phyloP scores from a whole-genome alignment of 2,797 vertebrate genomes.

The Myotis daubentonii region DNA sequence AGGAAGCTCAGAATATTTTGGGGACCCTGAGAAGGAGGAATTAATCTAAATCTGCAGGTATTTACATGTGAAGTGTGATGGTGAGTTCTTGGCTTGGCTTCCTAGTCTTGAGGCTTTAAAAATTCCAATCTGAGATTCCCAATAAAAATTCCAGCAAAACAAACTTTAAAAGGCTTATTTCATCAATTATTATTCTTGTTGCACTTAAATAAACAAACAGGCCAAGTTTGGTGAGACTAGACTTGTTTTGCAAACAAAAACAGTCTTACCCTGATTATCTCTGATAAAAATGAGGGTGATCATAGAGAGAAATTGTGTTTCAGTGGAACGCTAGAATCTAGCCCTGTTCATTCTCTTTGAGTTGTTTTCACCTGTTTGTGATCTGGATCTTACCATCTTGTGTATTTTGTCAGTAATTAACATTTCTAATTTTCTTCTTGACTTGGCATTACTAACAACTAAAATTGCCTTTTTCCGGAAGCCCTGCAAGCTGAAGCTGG shows the following conservation, averaged over 20 bases:
- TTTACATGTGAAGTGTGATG: background rate
- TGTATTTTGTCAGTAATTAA: background rate
- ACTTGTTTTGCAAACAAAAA: background rate
- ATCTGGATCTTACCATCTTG: background rate
- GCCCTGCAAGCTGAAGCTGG: background rate
- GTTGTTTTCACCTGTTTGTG: background rate
- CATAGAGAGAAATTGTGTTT: background rate
- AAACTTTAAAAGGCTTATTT: background rate
- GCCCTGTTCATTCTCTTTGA: background rate
- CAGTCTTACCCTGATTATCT: background rate
- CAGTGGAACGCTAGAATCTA: background rate
- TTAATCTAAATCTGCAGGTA: background rate
- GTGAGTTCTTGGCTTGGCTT: background rate
- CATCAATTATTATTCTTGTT: background rate
- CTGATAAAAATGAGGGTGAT: background rate
- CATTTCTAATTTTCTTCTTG: background rate
- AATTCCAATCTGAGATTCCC: background rate
- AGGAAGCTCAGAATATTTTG: background rate
- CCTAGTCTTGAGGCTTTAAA: background rate
- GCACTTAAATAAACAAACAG: background rate
- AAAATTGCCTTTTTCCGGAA: background rate
- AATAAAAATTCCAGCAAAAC: background rate
- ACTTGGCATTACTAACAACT: background rate
- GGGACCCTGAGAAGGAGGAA: background rate
- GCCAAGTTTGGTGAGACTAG: background rate